These are phyloP conservation scores for Phrynocephalus forsythii DNA, from an alignment of 2,797 vertebrate genomes.

Conservation along the genomic window DNA sequence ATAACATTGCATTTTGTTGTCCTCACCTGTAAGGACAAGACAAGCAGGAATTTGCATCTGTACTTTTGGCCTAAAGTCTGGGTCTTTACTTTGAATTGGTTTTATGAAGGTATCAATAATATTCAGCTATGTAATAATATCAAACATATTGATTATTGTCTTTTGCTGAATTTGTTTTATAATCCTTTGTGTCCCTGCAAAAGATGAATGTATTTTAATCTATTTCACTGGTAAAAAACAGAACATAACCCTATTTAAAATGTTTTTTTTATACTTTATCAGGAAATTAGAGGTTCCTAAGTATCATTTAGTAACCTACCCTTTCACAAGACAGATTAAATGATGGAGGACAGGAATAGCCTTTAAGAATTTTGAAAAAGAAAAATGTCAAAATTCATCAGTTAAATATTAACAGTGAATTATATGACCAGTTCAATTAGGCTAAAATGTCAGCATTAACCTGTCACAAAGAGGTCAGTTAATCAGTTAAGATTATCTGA, in stretches of 20 bases:
- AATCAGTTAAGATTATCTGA: conserved; percentile 36
- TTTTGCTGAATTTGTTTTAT: not conserved
- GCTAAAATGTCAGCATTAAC: conserved; percentile 46
- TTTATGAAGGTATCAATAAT: not conserved
- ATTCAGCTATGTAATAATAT: not conserved
- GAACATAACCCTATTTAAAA: not conserved
- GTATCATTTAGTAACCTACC: conserved; percentile 38
- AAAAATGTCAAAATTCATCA: conserved; percentile 42
- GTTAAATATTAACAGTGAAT: conserved; percentile 23
- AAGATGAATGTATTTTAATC: too few species aligned
- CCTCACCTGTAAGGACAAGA: too few species aligned
- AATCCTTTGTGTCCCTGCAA: not conserved
- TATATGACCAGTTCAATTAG: conserved; percentile 21
- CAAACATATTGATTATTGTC: not conserved
- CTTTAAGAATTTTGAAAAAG: conserved; percentile 45
- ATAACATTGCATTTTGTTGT: too few species aligned
- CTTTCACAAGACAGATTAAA: conserved; percentile 37
- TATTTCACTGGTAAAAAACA: not conserved
- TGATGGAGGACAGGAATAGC: not conserved
- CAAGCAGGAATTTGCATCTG: too few species aligned
- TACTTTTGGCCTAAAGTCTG: not conserved
- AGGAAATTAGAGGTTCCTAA: conserved; percentile 31
- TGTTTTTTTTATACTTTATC: not conserved
- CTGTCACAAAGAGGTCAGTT: conserved; percentile 25
- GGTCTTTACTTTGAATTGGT: not conserved